phyloP scores from a whole-genome alignment of 2,888 invertebrate species.

The Oscheius sp. region DNA sequence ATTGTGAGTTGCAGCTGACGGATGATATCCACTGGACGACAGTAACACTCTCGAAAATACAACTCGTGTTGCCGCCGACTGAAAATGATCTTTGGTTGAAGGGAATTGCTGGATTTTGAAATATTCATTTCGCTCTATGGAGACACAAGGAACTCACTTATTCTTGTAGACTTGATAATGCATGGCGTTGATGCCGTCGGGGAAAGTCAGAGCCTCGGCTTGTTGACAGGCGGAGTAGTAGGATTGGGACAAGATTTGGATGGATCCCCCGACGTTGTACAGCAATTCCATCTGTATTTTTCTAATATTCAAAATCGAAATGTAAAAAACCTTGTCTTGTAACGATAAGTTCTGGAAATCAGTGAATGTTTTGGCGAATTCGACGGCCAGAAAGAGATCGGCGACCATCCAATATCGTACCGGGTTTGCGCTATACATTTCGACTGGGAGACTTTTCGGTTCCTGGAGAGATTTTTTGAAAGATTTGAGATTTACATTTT shows the following conservation, averaged over 20 bases:
- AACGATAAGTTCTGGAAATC: conserved; percentile 37
- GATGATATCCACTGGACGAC: conserved; percentile 43
- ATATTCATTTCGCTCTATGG: too few relatives aligned
- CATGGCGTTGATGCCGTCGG: conserved; percentile 45
- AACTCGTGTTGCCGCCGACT: conserved; percentile 29
- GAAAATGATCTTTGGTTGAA: too few relatives aligned
- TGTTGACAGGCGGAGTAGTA: conserved; percentile 42
- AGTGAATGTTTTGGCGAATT: conserved; percentile 54
- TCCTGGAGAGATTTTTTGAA: too few relatives aligned
- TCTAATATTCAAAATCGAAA: too few relatives aligned
- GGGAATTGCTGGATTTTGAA: too few relatives aligned
- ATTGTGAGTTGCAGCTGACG: conserved; percentile 36
- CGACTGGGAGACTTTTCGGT: too few relatives aligned
- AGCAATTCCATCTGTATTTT: not conserved
- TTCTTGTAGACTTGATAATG: not conserved
- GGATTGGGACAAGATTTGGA: conserved; percentile 44
- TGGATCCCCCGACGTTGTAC: conserved; percentile 41
- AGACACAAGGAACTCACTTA: not conserved
- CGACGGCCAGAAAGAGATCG: conserved; percentile 46
- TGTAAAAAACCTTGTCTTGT: not conserved
- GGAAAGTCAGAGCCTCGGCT: conserved; percentile 40
- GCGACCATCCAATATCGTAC: conserved; percentile 55
- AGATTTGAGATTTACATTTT: too few relatives aligned
- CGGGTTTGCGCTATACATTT: conserved; percentile 28
- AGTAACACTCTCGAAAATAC: conserved; percentile 50